A percentile compares a stretch with the other conserved stretches of the same genome.
These are phyloP conservation scores for Strigamia crassipes DNA, from an alignment of 2,888 invertebrate species.

Conservation along the genomic window DNA sequence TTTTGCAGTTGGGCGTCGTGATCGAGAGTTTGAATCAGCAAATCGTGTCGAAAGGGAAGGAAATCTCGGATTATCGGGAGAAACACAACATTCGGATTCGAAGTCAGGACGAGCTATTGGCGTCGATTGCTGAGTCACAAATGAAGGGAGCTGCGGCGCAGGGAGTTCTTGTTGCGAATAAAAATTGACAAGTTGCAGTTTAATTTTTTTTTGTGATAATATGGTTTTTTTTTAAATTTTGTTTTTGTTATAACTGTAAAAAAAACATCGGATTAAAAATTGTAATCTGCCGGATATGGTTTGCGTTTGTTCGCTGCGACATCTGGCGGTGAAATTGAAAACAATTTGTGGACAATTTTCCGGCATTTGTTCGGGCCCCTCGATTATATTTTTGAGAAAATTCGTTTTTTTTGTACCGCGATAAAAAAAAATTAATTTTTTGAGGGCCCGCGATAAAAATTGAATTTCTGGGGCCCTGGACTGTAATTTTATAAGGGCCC, in stretches of 20 bases:
- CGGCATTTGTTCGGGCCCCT: too few species aligned
- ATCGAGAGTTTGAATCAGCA: constrained; percentile 79
- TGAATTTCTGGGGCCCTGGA: too few species aligned
- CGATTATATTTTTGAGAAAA: too few species aligned
- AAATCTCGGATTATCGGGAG: constrained; percentile 90
- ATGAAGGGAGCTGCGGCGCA: constrained; percentile 47
- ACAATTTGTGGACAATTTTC: not conserved
- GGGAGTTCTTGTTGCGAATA: constrained; percentile 49
- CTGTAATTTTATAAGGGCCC: too few species aligned
- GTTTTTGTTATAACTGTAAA: not conserved
- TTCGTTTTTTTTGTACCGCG: too few species aligned
- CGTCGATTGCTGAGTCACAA: constrained; percentile 48
- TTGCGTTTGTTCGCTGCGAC: too few species aligned
- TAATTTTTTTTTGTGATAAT: not conserved
- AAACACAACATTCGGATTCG: constrained; percentile 84
- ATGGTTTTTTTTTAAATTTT: not conserved
- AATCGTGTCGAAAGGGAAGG: constrained; percentile 80
- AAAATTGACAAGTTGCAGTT: constrained; percentile 41
- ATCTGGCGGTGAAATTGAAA: too few species aligned
- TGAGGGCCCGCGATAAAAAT: too few species aligned
- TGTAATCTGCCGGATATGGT: not conserved
- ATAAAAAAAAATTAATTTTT: too few species aligned
- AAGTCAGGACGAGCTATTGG: constrained; percentile 63
- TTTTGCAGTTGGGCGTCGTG: constrained; percentile 74
- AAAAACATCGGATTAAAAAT: not conserved